Percentiles rank a stretch among this genome's conserved stretches.
Evolutionary conservation across 2,888 invertebrate species (phyloP).

Genomic region (Anaspis maculata): DNA sequence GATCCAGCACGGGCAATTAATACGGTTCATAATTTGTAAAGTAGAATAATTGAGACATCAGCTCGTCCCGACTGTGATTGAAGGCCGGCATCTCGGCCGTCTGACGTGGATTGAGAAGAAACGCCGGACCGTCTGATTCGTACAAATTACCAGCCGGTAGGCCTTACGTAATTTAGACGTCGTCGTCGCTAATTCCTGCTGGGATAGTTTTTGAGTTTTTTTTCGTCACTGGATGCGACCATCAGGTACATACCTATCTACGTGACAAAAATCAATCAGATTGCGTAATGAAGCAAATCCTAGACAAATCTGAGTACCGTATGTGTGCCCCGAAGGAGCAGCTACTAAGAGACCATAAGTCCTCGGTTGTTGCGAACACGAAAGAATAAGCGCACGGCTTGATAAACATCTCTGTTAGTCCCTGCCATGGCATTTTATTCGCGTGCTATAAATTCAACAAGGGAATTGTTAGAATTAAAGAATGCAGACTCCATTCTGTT

Average conservation of each 20-base stretch:
- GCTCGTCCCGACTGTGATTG: slow-evolving; percentile 19
- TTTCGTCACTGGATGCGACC: too few relatives aligned
- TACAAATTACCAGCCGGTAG: slow-evolving; percentile 33
- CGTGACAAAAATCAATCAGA: too few relatives aligned
- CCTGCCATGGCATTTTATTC: slow-evolving; percentile 22
- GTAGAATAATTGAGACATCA: slow-evolving; percentile 29
- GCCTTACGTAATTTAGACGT: slow-evolving; percentile 29
- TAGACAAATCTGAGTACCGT: too few relatives aligned
- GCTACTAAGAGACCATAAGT: too few relatives aligned
- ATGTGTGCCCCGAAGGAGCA: too few relatives aligned
- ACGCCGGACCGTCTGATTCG: slow-evolving; percentile 31
- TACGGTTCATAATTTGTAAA: slow-evolving; percentile 14
- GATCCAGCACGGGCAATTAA: slow-evolving; percentile 8
- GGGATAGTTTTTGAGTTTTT: too few relatives aligned
- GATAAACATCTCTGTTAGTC: slow-evolving; percentile 25
- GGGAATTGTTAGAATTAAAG: slow-evolving; percentile 24
- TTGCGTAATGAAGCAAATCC: too few relatives aligned
- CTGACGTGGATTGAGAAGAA: slow-evolving; percentile 34
- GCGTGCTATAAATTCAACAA: slow-evolving; percentile 22
- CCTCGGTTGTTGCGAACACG: too few relatives aligned
- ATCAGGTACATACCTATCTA: too few relatives aligned
- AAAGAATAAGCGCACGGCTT: slow-evolving; percentile 19
- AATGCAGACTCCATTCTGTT: slow-evolving; percentile 25
- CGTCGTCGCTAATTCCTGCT: slow-evolving; percentile 20
- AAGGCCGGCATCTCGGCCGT: slow-evolving; percentile 15